A percentile compares a stretch with the other conserved stretches of the same genome.
Evolutionary conservation across 1,140 invertebrate genomes (phyloP).

Genomic region (Drosophila mayri): DNA sequence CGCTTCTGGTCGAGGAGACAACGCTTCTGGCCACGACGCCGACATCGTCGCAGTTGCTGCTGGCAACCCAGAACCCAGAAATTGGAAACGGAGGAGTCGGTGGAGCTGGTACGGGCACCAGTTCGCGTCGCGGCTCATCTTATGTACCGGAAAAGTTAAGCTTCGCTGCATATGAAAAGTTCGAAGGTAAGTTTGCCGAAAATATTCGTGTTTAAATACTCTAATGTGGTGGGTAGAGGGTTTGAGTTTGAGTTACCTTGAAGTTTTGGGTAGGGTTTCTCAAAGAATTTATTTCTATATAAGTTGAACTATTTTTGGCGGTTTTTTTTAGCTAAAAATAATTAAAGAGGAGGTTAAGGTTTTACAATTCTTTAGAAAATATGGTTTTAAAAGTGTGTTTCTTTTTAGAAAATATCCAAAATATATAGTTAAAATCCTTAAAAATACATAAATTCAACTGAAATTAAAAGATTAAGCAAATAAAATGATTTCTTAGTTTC

Average conservation of each 20-base stretch:
- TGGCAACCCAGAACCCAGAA: conserved; percentile 49
- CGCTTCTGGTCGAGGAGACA: conserved; percentile 46
- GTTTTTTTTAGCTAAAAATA: background rate
- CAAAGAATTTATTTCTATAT: background rate
- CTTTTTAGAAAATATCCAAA: background rate
- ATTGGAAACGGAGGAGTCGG: background rate
- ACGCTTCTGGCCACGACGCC: conserved; percentile 53
- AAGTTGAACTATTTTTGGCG: background rate
- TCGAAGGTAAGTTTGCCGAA: conserved; percentile 90
- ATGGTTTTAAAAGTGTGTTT: background rate
- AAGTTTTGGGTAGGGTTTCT: background rate
- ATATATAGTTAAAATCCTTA: background rate
- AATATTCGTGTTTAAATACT: conserved; percentile 48
- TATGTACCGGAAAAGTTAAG: conserved; percentile 94
- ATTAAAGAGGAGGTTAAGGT: background rate
- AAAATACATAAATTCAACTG: background rate
- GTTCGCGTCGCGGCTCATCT: conserved; percentile 87
- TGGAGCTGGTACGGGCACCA: conserved; percentile 25
- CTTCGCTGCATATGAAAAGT: conserved; percentile 93
- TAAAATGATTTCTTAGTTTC: background rate
- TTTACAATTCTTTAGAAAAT: background rate
- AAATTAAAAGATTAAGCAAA: background rate
- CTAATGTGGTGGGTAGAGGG: background rate
- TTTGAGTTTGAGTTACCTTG: background rate
- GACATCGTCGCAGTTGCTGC: conserved; percentile 27